phyloP scores from a whole-genome alignment of 2,113 vertebrate genomes.

The Genyomyrus donnyi region DNA sequence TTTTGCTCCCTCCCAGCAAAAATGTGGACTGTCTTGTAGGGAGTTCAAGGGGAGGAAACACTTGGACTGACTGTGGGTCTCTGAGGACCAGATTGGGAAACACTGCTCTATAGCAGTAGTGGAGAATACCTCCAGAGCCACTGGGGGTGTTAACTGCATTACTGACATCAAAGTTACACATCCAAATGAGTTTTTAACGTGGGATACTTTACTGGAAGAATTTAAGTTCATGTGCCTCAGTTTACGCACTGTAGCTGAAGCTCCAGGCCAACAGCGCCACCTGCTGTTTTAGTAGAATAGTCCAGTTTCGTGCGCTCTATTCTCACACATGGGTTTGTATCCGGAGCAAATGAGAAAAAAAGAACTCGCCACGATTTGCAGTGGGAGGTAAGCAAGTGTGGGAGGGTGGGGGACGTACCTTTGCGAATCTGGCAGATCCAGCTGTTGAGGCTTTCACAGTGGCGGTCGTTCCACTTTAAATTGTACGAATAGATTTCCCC shows the following conservation, averaged over 20 bases:
- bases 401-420: constrained; percentile 59
- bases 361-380: not conserved
- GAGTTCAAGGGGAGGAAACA: not conserved
- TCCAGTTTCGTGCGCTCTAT: not conserved
- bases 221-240: not conserved
- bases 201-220: not conserved
- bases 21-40: not conserved
- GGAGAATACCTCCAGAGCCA: not conserved
- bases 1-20: not conserved
- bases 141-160: not conserved
- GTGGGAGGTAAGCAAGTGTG: not conserved
- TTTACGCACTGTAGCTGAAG: not conserved
- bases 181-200: not conserved
- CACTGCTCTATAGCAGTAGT: not conserved
- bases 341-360: not conserved
- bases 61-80: not conserved
- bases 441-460: constrained; percentile 70
- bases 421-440: constrained; percentile 85
- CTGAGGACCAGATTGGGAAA: not conserved
- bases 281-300: not conserved
- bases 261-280: not conserved
- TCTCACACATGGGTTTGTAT: not conserved
- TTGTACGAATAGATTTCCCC: constrained; percentile 54
- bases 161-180: not conserved
- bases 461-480: constrained; percentile 75